Evolutionary conservation across 2,888 invertebrate genomes (phyloP).

Genomic region (Portevinia maculata): DNA sequence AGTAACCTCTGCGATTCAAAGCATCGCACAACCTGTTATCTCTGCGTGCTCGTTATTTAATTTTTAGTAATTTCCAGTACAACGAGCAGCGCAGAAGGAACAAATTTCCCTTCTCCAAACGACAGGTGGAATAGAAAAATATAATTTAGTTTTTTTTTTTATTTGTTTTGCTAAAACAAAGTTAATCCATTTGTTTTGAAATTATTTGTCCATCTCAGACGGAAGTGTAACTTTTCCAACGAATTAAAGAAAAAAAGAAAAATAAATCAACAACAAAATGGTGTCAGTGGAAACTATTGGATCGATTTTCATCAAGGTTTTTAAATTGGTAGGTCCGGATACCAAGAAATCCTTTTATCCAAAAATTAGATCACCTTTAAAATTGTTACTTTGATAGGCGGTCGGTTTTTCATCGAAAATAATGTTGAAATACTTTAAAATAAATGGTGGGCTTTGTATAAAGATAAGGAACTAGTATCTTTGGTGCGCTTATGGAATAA

Average conservation of each 20-base stretch:
- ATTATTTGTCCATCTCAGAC: not conserved
- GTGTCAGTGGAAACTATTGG: constrained; percentile 92
- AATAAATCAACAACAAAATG: constrained; percentile 85
- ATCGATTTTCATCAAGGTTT: constrained; percentile 90
- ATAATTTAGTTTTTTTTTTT: not conserved
- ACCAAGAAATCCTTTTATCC: constrained; percentile 3
- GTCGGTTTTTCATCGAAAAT: constrained; percentile 10
- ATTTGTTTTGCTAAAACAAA: no score
- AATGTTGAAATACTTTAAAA: constrained; percentile 31
- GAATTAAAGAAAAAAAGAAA: constrained; percentile 23
- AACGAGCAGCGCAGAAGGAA: constrained; percentile 58
- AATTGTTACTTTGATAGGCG: not conserved
- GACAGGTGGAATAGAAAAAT: constrained; percentile 53
- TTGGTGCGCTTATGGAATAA: constrained; percentile 24
- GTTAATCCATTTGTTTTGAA: constrained; percentile 5
- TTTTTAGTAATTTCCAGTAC: constrained; percentile 47
- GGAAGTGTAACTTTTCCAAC: not conserved
- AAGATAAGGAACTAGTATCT: constrained; percentile 48
- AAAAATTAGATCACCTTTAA: constrained; percentile 22
- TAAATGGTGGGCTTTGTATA: constrained; percentile 33
- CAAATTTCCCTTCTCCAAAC: constrained; percentile 28
- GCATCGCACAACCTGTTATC: constrained; percentile 67
- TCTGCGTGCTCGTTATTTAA: constrained; percentile 34
- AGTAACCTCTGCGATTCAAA: constrained; percentile 41
- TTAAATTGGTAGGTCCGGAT: constrained; percentile 88